Evolutionary conservation across 2,888 invertebrate genomes (phyloP), one percentile per base, ranked within the genome.

Genomic region (Erynnis tages): DNA sequence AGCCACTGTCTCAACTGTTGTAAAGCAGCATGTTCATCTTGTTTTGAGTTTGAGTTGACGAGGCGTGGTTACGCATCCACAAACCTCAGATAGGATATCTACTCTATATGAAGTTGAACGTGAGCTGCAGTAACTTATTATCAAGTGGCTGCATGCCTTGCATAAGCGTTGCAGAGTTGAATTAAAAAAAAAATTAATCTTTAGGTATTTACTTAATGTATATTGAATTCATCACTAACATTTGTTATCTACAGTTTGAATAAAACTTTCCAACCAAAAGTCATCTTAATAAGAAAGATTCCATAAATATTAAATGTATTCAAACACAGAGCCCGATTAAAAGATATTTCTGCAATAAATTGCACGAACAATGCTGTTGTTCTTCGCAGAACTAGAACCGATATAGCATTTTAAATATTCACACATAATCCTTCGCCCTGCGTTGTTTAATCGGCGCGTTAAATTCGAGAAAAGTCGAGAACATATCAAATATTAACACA

Each of bases 391-490:
- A 81, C 79, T 84, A 81, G 72, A 82, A 85, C 82, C 87, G 81
- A 87, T 88, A 86, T 78, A 86, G 70, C 81, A 83, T 80, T 84
- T 87, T 83, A 86, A 87, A 85, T 84, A 87, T 87, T 87, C 82
- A 87, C 76, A 81, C 75, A 81, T 82, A 87, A 87, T 85, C 82
- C 81, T 83, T 79, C 79, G 79, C 80, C 73, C 66, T 69, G 74
- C 79, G 80, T 80, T 85, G 82, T 86, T 85, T 87, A 87, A 86
- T 87, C 85, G 86, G 79, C 79, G 79, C 81, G 81, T 86, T 85
- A 85, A 85, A 86, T 87, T 87, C 79, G 80, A 84, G 85, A 82
- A 84, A 87, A 87, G 82, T 86, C 84, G 84, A 85, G 84, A 86
- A 82, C 81, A 82, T 79, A 84, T 88, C 82, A 86, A 87, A 86